Conservation (phyloP, 2,888 invertebrate species). For the Zonitis immaculata region DNA sequence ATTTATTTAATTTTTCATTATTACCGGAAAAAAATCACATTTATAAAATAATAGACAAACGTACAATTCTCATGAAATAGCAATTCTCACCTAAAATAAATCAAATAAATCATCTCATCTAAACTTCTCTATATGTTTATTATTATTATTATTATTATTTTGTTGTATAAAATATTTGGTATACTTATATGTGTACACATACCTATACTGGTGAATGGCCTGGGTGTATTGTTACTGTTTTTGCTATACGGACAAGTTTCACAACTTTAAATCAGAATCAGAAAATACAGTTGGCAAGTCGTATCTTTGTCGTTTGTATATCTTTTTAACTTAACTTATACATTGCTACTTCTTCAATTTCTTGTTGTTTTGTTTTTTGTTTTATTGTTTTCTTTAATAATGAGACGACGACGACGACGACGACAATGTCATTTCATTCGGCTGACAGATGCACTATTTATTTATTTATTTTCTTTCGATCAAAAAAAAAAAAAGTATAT, state of each 20-base stretch:
- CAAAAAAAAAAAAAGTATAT: neutral
- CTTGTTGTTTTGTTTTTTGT: slow-evolving; percentile 5
- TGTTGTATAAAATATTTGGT: neutral
- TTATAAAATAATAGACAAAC: no score
- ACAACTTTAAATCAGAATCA: slow-evolving; percentile 33
- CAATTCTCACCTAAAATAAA: no score
- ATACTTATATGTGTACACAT: no score
- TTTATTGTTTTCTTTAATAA: no score
- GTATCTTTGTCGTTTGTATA: slow-evolving; percentile 10
- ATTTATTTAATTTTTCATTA: no score
- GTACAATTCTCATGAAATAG: no score
- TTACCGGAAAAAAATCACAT: no score
- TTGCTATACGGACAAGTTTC: slow-evolving; percentile 37
- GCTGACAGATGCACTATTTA: slow-evolving; percentile 17
- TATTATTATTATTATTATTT: neutral
- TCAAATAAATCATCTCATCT: no score
- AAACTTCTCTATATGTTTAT: no score
- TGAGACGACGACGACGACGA: no score
- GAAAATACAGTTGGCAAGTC: slow-evolving; percentile 23
- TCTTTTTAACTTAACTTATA: no score
- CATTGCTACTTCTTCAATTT: neutral
- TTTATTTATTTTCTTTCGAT: neutral
- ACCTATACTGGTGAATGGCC: slow-evolving; percentile 17
- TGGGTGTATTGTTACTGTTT: slow-evolving; percentile 35
- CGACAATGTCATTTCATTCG: slow-evolving; percentile 20